Evolutionary conservation across 2,888 invertebrate species (phyloP).

Genomic region (Apoda limacodes): DNA sequence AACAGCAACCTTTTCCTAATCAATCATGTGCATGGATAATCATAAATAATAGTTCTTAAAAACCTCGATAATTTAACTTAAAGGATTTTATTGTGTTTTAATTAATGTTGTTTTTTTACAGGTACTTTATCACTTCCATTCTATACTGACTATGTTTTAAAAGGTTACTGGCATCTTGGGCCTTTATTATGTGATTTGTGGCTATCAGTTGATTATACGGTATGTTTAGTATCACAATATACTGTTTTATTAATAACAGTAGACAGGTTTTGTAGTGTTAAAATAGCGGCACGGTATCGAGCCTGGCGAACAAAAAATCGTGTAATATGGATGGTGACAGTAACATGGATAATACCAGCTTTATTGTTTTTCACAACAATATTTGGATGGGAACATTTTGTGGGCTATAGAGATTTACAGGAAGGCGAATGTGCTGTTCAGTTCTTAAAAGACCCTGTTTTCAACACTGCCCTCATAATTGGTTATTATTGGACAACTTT

Average conservation of each 20-base stretch:
- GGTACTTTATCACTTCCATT: slow-evolving; percentile 98
- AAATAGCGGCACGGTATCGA: slow-evolving; percentile 96
- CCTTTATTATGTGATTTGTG: slow-evolving; percentile 96
- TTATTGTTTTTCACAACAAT: slow-evolving; percentile 97
- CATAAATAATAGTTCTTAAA: too few relatives aligned
- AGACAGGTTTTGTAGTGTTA: slow-evolving; percentile 98
- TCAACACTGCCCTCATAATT: slow-evolving; percentile 96
- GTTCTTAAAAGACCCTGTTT: slow-evolving; percentile 96
- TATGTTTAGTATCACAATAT: slow-evolving; percentile 98
- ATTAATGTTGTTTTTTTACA: slow-evolving; percentile 56
- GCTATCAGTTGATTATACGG: slow-evolving; percentile 99
- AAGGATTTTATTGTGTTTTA: too few relatives aligned
- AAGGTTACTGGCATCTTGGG: slow-evolving; percentile 97
- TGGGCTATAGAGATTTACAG: slow-evolving; percentile 88
- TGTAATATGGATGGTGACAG: slow-evolving; percentile 95
- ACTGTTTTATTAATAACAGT: slow-evolving; percentile 98
- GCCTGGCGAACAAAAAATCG: slow-evolving; percentile 96
- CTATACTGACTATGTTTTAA: slow-evolving; percentile 96
- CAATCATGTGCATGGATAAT: too few relatives aligned
- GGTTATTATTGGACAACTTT: slow-evolving; percentile 98
- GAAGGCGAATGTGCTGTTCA: slow-evolving; percentile 96
- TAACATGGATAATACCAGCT: slow-evolving; percentile 97
- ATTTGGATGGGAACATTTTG: slow-evolving; percentile 99
- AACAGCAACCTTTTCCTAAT: too few relatives aligned
- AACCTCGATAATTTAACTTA: too few relatives aligned